Base-by-base conservation (phyloP, 1,140 invertebrate species). In the Rhopalosiphum maidis region DNA sequence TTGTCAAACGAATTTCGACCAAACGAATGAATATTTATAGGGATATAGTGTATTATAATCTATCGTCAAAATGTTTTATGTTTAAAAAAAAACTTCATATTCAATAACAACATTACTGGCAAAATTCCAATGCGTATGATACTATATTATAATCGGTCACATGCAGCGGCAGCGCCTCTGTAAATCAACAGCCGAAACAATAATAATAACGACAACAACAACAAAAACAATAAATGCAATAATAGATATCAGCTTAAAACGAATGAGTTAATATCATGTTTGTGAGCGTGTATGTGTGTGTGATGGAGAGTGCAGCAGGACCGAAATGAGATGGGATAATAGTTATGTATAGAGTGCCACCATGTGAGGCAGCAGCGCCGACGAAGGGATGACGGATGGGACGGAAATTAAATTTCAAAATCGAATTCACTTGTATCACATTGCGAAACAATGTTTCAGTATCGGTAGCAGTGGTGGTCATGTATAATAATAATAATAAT, bases 321-420 rank as follows among this genome's bases (percentile, higher is more conserved):
- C n/a, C 85, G 15, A 89, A 89, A 89, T 54, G 35, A 55, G 88
- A 25, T 54, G 48, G 46, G 21, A 55, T 35, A 43, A 86, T 86
- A 43, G 83, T 9, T 23, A 37, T 83, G 8, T 23, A 41, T 35
- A n/a, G 60, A n/a, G 60, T 21, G 11, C 35, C 6, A 35, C 22
- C 35, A 35, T 41, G 22, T 1, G 41, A 25, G 22, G 37, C 37
- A 43, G 35, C 23, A 22, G 21, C 15, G 21, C 7, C 25, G 51
- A 7, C n/a, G 21, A 18, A 22, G 35, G 91, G 91, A 25, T 55
- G 82, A 48, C 35, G 91, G 48, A 89, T 37, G 37, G 48, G 91
- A n/a, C 91, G 91, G 91, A 93, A 93, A 93, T 93, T 93, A 93
- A 93, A 93, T 93, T 93, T 85, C 82, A 18, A 93, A 93, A 86